A percentile compares a stretch with the other conserved stretches of the same genome.
These are phyloP conservation scores for Pterois miles DNA, from an alignment of 2,797 vertebrate genomes.

Conservation along the genomic window DNA sequence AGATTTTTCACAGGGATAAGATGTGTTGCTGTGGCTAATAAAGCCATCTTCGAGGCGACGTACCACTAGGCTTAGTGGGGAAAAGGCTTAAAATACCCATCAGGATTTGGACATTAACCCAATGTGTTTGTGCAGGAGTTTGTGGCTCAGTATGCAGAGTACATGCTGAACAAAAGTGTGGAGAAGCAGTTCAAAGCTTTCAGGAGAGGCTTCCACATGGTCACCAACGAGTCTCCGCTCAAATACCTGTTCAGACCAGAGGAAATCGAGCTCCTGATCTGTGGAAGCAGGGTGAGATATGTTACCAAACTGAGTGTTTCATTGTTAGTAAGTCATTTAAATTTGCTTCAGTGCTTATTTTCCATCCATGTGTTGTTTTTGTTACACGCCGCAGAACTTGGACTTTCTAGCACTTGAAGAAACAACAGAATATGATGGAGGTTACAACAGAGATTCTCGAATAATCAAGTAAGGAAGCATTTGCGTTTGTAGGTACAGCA, in stretches of 20 bases:
- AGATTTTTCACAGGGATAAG: too few species aligned
- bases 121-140: slow-evolving; percentile 89
- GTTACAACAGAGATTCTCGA: slow-evolving; percentile 94
- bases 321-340: not conserved
- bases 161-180: slow-evolving; percentile 98
- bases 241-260: slow-evolving; percentile 98
- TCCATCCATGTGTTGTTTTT: not conserved
- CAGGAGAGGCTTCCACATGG: slow-evolving; percentile 99
- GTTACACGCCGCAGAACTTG: slow-evolving; percentile 87
- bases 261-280: slow-evolving; percentile 98
- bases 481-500: not conserved
- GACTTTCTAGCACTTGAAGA: slow-evolving; percentile 98
- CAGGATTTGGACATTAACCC: not conserved
- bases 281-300: slow-evolving; percentile 90
- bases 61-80: not conserved
- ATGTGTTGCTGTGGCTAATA: not conserved
- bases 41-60: too few species aligned
- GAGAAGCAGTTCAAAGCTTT: slow-evolving; percentile 99
- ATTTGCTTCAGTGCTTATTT: not conserved
- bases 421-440: slow-evolving; percentile 98
- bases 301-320: fast-evolving
- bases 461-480: slow-evolving; percentile 91
- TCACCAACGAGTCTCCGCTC: slow-evolving; percentile 98
- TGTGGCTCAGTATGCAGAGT: slow-evolving; percentile 96
- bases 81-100: too few species aligned